A percentile compares a stretch with the other conserved stretches of the same genome.
phyloP scores from a whole-genome alignment of 2,113 vertebrate genomes.

The Xiphophorus maculatus region DNA sequence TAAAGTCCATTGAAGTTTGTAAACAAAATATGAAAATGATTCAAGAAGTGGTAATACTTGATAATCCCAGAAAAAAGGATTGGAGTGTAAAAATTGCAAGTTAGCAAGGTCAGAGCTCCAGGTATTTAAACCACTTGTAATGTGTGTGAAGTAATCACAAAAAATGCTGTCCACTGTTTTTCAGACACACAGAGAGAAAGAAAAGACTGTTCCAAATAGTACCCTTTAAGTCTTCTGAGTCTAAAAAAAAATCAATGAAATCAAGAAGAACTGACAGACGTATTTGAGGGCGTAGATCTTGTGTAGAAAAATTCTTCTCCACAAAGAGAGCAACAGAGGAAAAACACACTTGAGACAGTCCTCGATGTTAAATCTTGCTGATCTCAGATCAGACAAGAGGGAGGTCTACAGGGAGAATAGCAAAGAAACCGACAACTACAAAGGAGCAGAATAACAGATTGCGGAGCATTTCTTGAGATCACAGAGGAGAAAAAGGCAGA shows the following conservation, averaged over 20 bases:
- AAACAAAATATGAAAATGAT: too few species aligned
- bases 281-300: constrained; percentile 80
- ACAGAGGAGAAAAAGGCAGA: constrained; percentile 15
- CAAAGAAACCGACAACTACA: constrained; percentile 59
- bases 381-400: constrained; percentile 69
- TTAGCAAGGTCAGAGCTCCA: constrained; percentile 33
- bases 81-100: constrained; percentile 18
- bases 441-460: constrained; percentile 49
- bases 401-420: constrained; percentile 62
- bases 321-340: constrained; percentile 81
- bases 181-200: not conserved
- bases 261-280: constrained; percentile 86
- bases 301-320: constrained; percentile 80
- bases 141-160: constrained; percentile 36
- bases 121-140: constrained; percentile 38
- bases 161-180: not conserved
- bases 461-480: constrained; percentile 42
- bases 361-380: constrained; percentile 60
- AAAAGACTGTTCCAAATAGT: constrained; percentile 14
- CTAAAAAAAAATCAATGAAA: constrained; percentile 91
- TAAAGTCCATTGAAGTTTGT: too few species aligned
- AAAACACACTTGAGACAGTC: constrained; percentile 54
- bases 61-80: not conserved
- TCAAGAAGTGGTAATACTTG: too few species aligned
- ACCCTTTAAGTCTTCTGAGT: constrained; percentile 74